phyloP scores from a whole-genome alignment of 2,888 invertebrate species.

The Eupithecia tripunctaria region DNA sequence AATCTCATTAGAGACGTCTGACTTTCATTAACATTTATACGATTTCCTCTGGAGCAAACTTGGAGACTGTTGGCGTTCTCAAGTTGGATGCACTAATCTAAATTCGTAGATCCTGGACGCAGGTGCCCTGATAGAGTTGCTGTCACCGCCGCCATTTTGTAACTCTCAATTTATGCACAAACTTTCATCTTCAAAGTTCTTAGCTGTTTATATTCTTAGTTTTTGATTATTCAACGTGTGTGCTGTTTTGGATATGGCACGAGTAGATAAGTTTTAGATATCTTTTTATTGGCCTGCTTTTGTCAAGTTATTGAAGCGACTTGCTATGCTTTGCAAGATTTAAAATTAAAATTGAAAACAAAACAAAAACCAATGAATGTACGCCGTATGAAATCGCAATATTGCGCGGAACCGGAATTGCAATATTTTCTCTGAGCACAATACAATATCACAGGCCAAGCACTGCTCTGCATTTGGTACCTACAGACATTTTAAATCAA shows the following conservation, averaged over 20 bases:
- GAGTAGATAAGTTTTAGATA: not conserved
- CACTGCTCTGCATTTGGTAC: constrained; percentile 42
- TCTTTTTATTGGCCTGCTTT: not conserved
- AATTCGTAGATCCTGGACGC: constrained; percentile 68
- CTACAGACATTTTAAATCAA: constrained; percentile 46
- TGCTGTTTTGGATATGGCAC: not conserved
- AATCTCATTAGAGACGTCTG: constrained; percentile 81
- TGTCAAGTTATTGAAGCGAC: constrained; percentile 2
- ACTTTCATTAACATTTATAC: constrained; percentile 83
- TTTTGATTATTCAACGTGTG: constrained; percentile 25
- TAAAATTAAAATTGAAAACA: constrained; percentile 48
- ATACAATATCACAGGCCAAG: constrained; percentile 59
- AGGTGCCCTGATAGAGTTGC: constrained; percentile 71
- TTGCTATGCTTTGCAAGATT: constrained; percentile 8
- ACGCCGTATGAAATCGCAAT: constrained; percentile 59
- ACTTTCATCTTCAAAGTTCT: constrained; percentile 56
- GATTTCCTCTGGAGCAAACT: constrained; percentile 74
- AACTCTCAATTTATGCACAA: constrained; percentile 69
- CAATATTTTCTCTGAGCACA: constrained; percentile 67
- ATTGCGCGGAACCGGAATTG: constrained; percentile 58
- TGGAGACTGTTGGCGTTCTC: constrained; percentile 59
- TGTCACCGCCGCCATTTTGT: constrained; percentile 56
- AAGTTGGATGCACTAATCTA: constrained; percentile 74
- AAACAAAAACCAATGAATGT: constrained; percentile 51
- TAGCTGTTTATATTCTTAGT: constrained; percentile 45